Conservation (phyloP, 2,113 vertebrate genomes). For the Semicossyphus pulcher region DNA sequence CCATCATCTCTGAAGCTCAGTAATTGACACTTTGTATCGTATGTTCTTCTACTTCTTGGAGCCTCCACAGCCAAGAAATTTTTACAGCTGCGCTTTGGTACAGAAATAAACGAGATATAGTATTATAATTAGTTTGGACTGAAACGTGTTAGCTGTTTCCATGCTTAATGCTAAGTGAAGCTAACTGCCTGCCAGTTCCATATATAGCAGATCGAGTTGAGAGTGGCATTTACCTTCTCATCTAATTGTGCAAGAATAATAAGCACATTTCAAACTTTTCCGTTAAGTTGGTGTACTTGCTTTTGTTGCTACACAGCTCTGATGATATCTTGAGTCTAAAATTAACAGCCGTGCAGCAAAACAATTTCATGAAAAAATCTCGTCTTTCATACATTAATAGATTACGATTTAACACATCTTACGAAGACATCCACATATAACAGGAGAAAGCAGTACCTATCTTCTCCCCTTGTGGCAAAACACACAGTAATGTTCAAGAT, state of each 20-base stretch:
- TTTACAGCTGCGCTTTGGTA: too few relatives aligned
- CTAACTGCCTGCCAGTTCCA: not conserved
- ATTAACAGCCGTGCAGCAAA: too few relatives aligned
- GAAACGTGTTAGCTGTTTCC: not conserved
- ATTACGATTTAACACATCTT: not conserved
- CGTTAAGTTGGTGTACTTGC: not conserved
- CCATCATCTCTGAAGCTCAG: not conserved
- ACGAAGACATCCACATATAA: not conserved
- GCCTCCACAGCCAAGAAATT: not conserved
- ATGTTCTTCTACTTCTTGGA: not conserved
- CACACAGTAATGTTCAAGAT: constrained; percentile 30
- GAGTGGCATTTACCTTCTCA: not conserved
- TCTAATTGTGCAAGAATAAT: too few relatives aligned
- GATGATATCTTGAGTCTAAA: not conserved
- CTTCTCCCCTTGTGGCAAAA: constrained; percentile 2
- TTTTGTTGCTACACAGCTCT: not conserved
- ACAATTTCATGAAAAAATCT: too few relatives aligned
- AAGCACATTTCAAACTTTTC: not conserved
- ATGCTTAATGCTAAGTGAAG: not conserved
- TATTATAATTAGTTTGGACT: too few relatives aligned
- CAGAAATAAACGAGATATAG: too few relatives aligned
- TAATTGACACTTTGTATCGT: not conserved
- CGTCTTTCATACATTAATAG: not conserved
- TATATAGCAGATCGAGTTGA: not conserved
- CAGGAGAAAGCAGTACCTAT: constrained; percentile 18